Evolutionary conservation across 2,113 vertebrate genomes (phyloP).

Genomic region (Syngnathus scovelli): DNA sequence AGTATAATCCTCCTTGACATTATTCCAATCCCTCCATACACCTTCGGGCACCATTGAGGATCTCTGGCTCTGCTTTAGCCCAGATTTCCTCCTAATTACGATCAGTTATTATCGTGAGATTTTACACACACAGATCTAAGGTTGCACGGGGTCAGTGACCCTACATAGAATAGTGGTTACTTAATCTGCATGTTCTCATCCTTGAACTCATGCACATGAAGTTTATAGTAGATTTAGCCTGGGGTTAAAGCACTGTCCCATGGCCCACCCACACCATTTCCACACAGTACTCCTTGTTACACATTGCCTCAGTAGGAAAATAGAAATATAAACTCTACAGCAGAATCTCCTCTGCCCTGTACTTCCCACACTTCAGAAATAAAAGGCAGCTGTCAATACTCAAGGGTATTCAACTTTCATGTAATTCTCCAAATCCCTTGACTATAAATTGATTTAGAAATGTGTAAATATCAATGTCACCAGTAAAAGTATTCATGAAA

Average conservation of each 20-base stretch:
- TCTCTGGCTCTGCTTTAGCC: conserved; percentile 32
- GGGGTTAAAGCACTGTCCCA: conserved; percentile 15
- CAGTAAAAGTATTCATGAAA: no score
- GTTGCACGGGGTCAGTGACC: conserved; percentile 32
- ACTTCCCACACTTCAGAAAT: conserved; percentile 7
- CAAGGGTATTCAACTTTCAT: not conserved
- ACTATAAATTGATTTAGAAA: not conserved
- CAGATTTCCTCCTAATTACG: conserved; percentile 52
- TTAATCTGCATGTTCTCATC: conserved; percentile 37
- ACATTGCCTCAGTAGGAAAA: not conserved
- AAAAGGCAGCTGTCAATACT: not conserved
- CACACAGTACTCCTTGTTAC: conserved; percentile 11
- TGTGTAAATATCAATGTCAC: no score
- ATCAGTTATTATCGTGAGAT: conserved; percentile 43
- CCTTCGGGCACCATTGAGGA: conserved; percentile 22
- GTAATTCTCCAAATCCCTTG: not conserved
- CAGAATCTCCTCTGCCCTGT: not conserved
- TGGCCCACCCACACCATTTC: conserved; percentile 21
- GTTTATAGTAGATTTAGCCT: conserved; percentile 15
- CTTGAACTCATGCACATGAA: conserved; percentile 24
- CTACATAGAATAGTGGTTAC: conserved; percentile 29
- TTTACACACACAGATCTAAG: conserved; percentile 41
- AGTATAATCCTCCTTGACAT: conserved; percentile 1
- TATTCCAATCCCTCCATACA: conserved; percentile 3
- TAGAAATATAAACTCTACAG: conserved; percentile 3